Base-by-base conservation (phyloP, 2,888 invertebrate species). In the Lepidonotus clava region DNA sequence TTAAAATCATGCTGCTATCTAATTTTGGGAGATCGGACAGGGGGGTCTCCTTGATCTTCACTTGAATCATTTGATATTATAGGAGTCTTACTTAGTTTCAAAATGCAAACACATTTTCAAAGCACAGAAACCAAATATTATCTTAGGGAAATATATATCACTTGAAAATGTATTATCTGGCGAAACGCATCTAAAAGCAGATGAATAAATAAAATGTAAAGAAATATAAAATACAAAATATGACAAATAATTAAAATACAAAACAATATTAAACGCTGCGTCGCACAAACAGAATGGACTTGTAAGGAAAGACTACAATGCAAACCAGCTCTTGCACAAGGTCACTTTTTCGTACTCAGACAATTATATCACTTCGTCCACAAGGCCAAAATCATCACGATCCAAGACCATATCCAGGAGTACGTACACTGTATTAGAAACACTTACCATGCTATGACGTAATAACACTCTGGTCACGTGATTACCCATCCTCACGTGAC, bases 381-480 rank as follows among this genome's bases (percentile, higher is more conserved):
- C 71, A 71, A 71, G 24, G 51, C 46, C 80, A 80, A 24, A 24
- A 77, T 2, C 34, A 5, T 32, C 80, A 80, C 46, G 36, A 71
- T 6, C 71, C 80, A 80, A 80, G 46, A 51, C 41, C 80, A 46
- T 41, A 41, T 32, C 71, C 34, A 71, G 36, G 6, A 67, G 11
- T 67, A 77, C 40, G n/a, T 77, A 14, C 24, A 40, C 38, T 76
- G 18, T 40, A 40, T 18, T 51, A 51, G 51, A 38, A 24, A 1
- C 41, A 80, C 80, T 80, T 80, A 80, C 80, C 80, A 41, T 46
- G 28, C 77, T 40, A 51, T 41, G 80, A 51, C 41, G 80, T 28
- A 18, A 80, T 46, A 28, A 14, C 18, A 38, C 11, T 14, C 46
- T 24, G 24, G 80, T 80, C 80, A 80, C 51, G 46, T 71, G 71